These are phyloP conservation scores for human DNA, from an alignment of 2,113 vertebrate genomes.

Conservation along the genomic window GRCh38 chrX:107657001-107657500, in stretches of 20 bases:
- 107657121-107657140: neutral
- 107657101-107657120: neutral
- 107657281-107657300: neutral
- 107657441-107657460: neutral
- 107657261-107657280: neutral
- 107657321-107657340: neutral
- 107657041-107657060: neutral
- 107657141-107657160: neutral
- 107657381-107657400: neutral
- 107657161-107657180: neutral
- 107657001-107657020: neutral
- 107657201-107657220: neutral
- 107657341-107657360: neutral
- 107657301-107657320: neutral
- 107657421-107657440: neutral
- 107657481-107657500: neutral
- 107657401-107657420: neutral
- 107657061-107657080: neutral
- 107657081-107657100: neutral
- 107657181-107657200: neutral
- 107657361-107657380: neutral
- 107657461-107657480: neutral
- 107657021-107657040: neutral
- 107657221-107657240: neutral
- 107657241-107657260: neutral